phyloP scores from a whole-genome alignment of 2,797 vertebrate genomes.

The Monodelphis domestica region DNA sequence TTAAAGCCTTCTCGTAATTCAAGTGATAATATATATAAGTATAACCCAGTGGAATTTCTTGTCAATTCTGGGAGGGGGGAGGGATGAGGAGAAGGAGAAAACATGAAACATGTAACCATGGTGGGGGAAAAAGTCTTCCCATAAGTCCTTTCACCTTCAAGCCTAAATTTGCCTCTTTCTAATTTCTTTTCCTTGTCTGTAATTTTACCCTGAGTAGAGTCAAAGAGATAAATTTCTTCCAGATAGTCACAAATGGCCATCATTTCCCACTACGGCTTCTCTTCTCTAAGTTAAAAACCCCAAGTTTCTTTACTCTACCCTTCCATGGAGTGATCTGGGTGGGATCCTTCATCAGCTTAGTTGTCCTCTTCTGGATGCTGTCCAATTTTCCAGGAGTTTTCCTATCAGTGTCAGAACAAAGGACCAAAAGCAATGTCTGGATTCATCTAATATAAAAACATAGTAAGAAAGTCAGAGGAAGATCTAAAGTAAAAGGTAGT shows the following conservation, averaged over 20 bases:
- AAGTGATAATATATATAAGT: too few species aligned
- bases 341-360: not conserved
- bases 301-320: not conserved
- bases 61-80: too few species aligned
- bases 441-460: not conserved
- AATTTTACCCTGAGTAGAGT: not conserved
- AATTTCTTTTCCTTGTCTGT: not conserved
- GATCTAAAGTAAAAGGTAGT: not conserved
- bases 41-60: too few species aligned
- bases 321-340: not conserved
- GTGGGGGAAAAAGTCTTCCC: too few species aligned
- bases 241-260: not conserved
- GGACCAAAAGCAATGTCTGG: not conserved
- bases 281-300: not conserved
- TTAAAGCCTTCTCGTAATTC: not conserved
- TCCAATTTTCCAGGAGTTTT: not conserved
- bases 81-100: too few species aligned
- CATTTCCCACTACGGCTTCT: not conserved
- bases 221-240: not conserved
- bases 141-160: not conserved
- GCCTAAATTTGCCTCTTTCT: not conserved
- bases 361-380: not conserved
- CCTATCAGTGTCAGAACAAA: not conserved
- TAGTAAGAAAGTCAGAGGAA: not conserved
- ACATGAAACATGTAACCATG: too few species aligned